Percentiles rank a stretch among this genome's conserved stretches.
Conservation (phyloP, 1,140 invertebrate species). For the Bombus turneri region DNA sequence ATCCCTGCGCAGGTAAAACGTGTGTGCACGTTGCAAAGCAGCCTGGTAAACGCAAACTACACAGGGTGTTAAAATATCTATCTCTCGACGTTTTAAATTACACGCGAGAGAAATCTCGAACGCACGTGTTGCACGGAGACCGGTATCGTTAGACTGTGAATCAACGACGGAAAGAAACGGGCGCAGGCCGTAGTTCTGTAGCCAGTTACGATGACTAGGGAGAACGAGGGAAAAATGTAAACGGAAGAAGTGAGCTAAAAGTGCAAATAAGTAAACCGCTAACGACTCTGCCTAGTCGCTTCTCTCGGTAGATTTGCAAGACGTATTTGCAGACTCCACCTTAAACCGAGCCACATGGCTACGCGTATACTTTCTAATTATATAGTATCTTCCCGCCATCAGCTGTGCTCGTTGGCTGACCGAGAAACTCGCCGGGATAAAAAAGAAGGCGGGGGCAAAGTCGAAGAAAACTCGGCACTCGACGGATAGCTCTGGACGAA, state of each 20-base stretch:
- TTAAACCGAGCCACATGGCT: slow-evolving; percentile 56
- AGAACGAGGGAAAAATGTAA: not conserved
- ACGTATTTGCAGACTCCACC: slow-evolving; percentile 63
- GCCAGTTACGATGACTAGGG: not conserved
- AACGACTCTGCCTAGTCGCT: slow-evolving; percentile 23
- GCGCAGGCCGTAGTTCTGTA: too few relatives aligned
- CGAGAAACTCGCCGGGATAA: slow-evolving; percentile 51
- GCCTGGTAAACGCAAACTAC: not conserved
- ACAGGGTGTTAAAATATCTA: slow-evolving; percentile 1
- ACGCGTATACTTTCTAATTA: slow-evolving; percentile 66
- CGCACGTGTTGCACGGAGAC: not conserved
- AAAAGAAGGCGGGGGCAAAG: slow-evolving; percentile 37
- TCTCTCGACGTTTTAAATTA: not conserved
- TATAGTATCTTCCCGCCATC: slow-evolving; percentile 63
- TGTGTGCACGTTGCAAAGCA: not conserved
- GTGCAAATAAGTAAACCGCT: slow-evolving; percentile 50
- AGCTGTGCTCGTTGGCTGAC: slow-evolving; percentile 58
- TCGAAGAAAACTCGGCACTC: slow-evolving; percentile 47
- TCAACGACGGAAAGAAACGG: not conserved
- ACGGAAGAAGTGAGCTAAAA: slow-evolving; percentile 27
- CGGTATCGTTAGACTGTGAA: not conserved
- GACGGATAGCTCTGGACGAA: not conserved
- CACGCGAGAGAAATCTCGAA: not conserved
- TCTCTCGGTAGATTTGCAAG: slow-evolving; percentile 33
- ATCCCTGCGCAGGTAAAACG: not conserved